Evolutionary conservation across 2,888 invertebrate genomes (phyloP), one percentile per base, ranked within the genome.

Genomic region (Cosmia trapezina): DNA sequence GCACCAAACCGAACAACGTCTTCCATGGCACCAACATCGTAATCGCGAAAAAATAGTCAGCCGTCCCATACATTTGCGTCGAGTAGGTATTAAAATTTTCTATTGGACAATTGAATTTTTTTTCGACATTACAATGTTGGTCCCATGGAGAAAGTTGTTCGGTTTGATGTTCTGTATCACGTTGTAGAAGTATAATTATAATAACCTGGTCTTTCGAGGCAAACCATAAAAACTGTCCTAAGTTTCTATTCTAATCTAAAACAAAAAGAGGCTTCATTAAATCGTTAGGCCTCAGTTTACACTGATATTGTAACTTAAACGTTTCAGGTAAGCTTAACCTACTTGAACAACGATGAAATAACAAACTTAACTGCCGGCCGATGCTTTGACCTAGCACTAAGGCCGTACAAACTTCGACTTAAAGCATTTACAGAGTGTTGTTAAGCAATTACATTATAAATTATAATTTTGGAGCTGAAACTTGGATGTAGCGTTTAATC

Each of bases 321-420:
- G 73, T 54, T 69, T 64, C 49, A 49, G 53, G 70, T 62, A 56
- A 79, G 71, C 73, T 56, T 51, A 45, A 63, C 51, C 49, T 28
- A 53, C 66, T 53, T 22, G 56, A 71, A 70, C 59, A 69, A 49
- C 56, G 8, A 68, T 47, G 54, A 61, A 66, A 79, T 71, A 83
- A 69, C 73, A 45, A 68, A 62, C 56, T 71, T 81, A 56, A 56
- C 62, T 47, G 66, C 56, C 22, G 43, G 68, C 70, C 22, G 41
- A 68, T 74, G 83, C 62, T 78, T 83, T 83, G 83, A 66, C 62
- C 74, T 56, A 56, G 22, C 51, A 45, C 53, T 64, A 63, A 82
- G 33, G 70, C 57, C 47, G 53, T 57, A 17, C 68, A 78, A 81
- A 82, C 78, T 82, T 82, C 11, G n/a, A 51, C 64, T 70, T 63